Evolutionary conservation across 2,888 invertebrate species (phyloP).

Genomic region (Synergus umbraculus): DNA sequence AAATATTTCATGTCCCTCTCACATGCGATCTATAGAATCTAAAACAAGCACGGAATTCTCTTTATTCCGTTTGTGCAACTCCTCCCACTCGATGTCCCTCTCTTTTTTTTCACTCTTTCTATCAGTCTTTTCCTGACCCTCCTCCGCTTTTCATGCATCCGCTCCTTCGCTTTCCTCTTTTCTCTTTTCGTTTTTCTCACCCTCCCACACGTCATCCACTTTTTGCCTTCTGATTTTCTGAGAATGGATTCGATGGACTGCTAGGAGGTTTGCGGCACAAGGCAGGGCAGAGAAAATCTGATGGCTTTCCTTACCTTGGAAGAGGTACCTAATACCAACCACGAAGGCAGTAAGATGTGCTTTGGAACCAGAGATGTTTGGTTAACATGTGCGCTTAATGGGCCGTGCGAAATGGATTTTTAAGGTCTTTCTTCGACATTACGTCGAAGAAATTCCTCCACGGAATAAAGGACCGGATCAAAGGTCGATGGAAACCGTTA

Average conservation of each 20-base stretch:
- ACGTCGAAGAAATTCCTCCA: conserved; percentile 24
- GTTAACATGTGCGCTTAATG: conserved; percentile 71
- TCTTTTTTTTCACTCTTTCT: conserved; percentile 46
- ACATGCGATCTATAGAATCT: conserved; percentile 35
- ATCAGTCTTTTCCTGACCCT: conserved; percentile 41
- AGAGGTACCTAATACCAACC: conserved; percentile 16
- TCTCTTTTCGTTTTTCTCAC: conserved; percentile 11
- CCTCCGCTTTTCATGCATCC: conserved; percentile 32
- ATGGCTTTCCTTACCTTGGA: not conserved
- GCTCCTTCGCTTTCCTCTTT: conserved; percentile 33
- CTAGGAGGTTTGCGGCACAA: conserved; percentile 2
- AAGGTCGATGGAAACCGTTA: conserved; percentile 24
- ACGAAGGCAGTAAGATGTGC: conserved; percentile 46
- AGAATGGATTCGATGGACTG: conserved; percentile 11
- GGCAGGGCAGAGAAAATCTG: conserved; percentile 12
- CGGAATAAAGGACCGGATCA: conserved; percentile 36
- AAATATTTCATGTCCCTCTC: conserved; percentile 43
- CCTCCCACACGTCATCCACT: conserved; percentile 43
- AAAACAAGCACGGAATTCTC: conserved; percentile 36
- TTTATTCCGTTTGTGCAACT: conserved; percentile 28
- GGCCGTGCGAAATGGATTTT: conserved; percentile 72
- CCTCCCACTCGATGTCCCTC: conserved; percentile 44
- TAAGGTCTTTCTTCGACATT: conserved; percentile 62
- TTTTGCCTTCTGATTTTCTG: conserved; percentile 36
- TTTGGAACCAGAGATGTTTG: conserved; percentile 66